Conservation (phyloP, 2,888 invertebrate species). For the Troides aeacus region DNA sequence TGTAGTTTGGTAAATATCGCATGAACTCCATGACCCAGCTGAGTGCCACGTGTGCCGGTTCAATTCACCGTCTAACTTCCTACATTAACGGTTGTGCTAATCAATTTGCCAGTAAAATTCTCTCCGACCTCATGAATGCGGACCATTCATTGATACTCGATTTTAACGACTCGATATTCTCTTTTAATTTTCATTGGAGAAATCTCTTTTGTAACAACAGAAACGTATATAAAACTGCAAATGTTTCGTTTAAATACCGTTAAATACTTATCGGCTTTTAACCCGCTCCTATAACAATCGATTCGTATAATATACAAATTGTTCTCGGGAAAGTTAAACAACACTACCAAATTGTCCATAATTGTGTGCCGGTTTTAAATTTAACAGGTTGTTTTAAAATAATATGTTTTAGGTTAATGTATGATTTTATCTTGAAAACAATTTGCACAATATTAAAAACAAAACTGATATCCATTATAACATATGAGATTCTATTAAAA, state of each 20-base stretch:
- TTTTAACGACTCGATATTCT: slow-evolving; percentile 15
- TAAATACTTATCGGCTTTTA: slow-evolving; percentile 21
- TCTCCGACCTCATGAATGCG: slow-evolving; percentile 20
- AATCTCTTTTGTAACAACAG: slow-evolving; percentile 15
- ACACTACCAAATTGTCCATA: neutral
- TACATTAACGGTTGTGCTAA: slow-evolving; percentile 31
- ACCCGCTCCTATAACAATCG: slow-evolving; percentile 10
- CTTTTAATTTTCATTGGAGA: slow-evolving; percentile 18
- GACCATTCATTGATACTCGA: slow-evolving; percentile 17
- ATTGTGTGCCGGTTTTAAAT: neutral
- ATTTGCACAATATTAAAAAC: neutral
- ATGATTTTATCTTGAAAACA: neutral
- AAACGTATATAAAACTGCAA: slow-evolving; percentile 12
- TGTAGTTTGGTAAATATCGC: slow-evolving; percentile 52
- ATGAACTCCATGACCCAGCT: slow-evolving; percentile 61
- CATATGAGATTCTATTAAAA: neutral
- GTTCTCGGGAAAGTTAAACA: slow-evolving; percentile 4
- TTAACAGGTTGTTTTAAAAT: neutral
- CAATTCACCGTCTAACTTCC: slow-evolving; percentile 13
- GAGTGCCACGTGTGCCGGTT: slow-evolving; percentile 39
- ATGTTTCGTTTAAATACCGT: slow-evolving; percentile 15
- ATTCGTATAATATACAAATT: slow-evolving; percentile 3
- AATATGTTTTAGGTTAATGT: neutral
- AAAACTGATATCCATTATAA: neutral
- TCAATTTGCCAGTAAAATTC: slow-evolving; percentile 36